Conservation (phyloP, 2,797 vertebrate species). For the Aulostomus chinensis region DNA sequence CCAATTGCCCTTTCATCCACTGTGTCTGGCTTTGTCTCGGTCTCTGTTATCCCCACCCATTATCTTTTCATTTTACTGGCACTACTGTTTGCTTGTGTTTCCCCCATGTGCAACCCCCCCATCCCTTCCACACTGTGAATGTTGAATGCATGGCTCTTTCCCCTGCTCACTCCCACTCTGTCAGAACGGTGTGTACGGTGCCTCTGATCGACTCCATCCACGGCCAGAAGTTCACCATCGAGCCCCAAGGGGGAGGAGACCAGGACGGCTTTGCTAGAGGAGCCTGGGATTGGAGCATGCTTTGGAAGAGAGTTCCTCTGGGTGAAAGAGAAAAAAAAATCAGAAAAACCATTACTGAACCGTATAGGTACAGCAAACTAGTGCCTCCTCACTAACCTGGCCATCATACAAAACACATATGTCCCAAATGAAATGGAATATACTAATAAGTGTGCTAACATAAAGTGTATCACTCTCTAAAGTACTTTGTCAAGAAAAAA, state of each 20-base stretch:
- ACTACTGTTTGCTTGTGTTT: slow-evolving; percentile 12
- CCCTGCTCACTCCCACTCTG: slow-evolving; percentile 48
- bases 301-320: slow-evolving; percentile 98
- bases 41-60: slow-evolving; percentile 8
- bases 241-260: slow-evolving; percentile 96
- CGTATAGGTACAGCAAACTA: slow-evolving; percentile 90
- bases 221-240: slow-evolving; percentile 88
- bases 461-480: slow-evolving; percentile 4
- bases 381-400: slow-evolving; percentile 6
- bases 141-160: slow-evolving; percentile 41
- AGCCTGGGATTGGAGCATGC: slow-evolving; percentile 99
- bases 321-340: slow-evolving; percentile 87
- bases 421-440: not conserved
- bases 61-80: slow-evolving; percentile 28
- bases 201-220: slow-evolving; percentile 98
- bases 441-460: slow-evolving; percentile 2
- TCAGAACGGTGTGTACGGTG: slow-evolving; percentile 97
- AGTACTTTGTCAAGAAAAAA: not conserved
- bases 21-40: slow-evolving; percentile 10
- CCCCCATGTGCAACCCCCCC: slow-evolving; percentile 11
- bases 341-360: slow-evolving; percentile 94
- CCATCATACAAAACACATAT: not conserved
- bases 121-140: slow-evolving; percentile 29
- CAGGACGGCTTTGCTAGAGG: slow-evolving; percentile 96
- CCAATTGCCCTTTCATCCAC: slow-evolving; percentile 32